Conservation (phyloP, 2,888 invertebrate species). For the Neoitamus cyanurus region DNA sequence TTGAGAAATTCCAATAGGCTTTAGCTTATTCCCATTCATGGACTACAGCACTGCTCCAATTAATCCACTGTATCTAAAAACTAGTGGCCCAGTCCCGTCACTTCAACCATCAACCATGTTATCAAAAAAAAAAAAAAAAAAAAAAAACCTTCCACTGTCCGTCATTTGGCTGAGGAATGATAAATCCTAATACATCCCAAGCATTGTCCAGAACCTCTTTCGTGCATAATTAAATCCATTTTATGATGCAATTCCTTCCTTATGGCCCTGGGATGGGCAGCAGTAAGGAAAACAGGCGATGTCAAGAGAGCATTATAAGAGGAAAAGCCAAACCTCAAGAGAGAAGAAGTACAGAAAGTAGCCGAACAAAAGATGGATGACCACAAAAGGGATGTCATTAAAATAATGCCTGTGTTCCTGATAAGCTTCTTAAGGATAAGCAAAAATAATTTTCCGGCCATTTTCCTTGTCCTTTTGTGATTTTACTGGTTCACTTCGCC, state of each 20-base stretch:
- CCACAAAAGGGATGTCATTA: constrained; percentile 33
- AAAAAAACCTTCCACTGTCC: neutral
- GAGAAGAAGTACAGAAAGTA: neutral
- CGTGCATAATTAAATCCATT: constrained; percentile 1
- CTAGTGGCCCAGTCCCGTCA: neutral
- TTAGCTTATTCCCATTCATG: neutral
- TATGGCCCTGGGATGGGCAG: neutral
- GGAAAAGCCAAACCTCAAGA: constrained; percentile 16
- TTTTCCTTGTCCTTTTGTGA: neutral
- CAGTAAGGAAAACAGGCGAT: neutral
- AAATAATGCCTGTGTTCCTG: constrained; percentile 31
- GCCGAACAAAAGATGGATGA: constrained; percentile 28
- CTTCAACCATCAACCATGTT: neutral
- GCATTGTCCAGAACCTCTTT: neutral
- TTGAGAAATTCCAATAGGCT: neutral
- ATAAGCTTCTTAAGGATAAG: constrained; percentile 32
- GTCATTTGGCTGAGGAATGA: neutral
- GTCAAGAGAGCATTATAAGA: neutral
- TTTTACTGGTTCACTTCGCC: constrained; percentile 8
- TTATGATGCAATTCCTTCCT: neutral
- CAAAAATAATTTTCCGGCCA: constrained; percentile 35
- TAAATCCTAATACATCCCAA: neutral
- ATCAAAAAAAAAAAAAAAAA: too few species aligned
- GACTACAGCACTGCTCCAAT: neutral
- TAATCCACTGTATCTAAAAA: neutral